Evolutionary conservation across 2,888 invertebrate species (phyloP).

Genomic region (Sinotaia quadrata): DNA sequence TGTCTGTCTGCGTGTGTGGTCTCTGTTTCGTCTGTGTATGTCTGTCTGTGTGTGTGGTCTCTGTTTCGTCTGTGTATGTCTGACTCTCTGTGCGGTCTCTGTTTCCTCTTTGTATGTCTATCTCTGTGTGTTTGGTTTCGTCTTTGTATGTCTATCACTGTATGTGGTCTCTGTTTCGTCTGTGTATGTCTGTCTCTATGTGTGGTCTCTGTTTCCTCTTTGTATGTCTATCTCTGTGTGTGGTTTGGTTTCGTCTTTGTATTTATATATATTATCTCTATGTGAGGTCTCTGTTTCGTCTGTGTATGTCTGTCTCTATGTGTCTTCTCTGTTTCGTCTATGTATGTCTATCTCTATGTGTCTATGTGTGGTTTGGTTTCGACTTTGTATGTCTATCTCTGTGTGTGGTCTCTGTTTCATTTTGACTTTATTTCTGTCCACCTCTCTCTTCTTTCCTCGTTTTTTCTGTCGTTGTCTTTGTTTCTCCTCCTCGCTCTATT

Average conservation of each 20-base stretch:
- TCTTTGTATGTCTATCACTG: neutral
- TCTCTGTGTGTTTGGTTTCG: neutral
- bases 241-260: neutral
- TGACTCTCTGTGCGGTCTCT: neutral
- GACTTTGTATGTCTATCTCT: neutral
- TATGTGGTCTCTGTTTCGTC: neutral
- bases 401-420: neutral
- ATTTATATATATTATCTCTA: neutral
- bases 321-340: neutral
- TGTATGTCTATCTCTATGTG: neutral
- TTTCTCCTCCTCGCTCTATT: neutral
- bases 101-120: neutral
- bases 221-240: neutral
- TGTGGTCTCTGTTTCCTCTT: neutral
- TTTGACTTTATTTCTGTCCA: neutral
- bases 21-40: neutral
- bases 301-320: neutral
- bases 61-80: neutral
- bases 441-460: neutral
- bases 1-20: neutral
- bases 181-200: slow-evolving; percentile 3
- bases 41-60: neutral
- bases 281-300: neutral
- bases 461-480: neutral
- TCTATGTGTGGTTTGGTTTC: neutral